phyloP scores from a whole-genome alignment of 64 coral and sea anemone species.

The Trachythela sp. region DNA sequence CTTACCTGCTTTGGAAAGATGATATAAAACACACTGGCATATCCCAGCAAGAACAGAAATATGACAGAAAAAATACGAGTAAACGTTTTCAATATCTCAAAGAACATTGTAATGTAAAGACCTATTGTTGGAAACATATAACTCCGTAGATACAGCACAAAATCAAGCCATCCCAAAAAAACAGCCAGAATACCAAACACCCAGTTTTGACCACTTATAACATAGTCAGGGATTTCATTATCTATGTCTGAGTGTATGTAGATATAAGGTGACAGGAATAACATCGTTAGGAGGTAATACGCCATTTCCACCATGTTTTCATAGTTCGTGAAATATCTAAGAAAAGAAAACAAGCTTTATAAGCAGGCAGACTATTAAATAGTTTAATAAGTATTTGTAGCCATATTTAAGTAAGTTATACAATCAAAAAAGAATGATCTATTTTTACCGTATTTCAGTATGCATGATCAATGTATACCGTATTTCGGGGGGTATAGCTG shows the following conservation, averaged over 20 bases:
- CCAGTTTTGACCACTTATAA: constrained; percentile 13
- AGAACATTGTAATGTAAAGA: constrained; percentile 65
- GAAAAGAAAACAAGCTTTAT: no score
- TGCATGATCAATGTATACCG: no score
- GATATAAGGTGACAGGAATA: constrained; percentile 45
- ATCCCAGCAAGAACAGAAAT: constrained; percentile 37
- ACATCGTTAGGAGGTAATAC: constrained; percentile 30
- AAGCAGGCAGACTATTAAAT: no score
- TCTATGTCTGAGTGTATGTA: background rate
- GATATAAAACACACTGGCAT: constrained; percentile 51
- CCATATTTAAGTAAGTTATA: no score
- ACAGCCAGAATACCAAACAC: constrained; percentile 41
- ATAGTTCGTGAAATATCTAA: constrained; percentile 34
- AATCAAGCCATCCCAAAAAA: constrained; percentile 47
- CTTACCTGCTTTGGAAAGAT: constrained; percentile 56
- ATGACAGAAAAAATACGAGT: constrained; percentile 41
- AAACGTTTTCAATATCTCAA: constrained; percentile 50
- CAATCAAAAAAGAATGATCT: no score
- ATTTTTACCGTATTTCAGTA: no score
- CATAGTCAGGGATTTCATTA: background rate
- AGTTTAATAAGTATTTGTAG: no score
- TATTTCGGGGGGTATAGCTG: no score
- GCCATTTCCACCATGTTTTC: constrained; percentile 53
- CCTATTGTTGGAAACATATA: constrained; percentile 31
- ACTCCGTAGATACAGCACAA: constrained; percentile 45